Conservation (phyloP, 2,113 vertebrate genomes). For the Elgaria multicarinata region DNA sequence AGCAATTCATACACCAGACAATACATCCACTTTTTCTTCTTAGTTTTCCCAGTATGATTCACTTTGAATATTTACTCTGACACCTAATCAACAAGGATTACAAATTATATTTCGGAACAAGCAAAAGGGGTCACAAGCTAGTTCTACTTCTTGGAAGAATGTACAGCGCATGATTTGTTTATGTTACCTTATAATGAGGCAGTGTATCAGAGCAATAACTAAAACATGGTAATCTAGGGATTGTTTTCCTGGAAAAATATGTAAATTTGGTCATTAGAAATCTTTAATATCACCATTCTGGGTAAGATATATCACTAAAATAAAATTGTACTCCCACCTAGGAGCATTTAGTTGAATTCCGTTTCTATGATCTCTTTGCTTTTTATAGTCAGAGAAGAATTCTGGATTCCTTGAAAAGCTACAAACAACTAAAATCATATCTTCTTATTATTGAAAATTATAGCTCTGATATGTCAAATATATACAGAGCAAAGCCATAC, state of each 20-base stretch:
- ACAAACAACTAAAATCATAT: neutral
- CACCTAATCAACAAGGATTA: neutral
- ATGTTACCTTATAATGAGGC: neutral
- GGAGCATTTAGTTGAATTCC: neutral
- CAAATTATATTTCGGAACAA: neutral
- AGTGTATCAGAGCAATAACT: neutral
- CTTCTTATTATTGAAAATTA: neutral
- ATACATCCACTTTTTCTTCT: slow-evolving; percentile 13
- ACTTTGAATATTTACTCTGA: slow-evolving; percentile 4
- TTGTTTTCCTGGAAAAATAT: neutral
- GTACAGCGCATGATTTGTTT: neutral
- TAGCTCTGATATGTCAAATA: neutral
- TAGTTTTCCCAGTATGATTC: neutral
- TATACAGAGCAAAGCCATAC: neutral
- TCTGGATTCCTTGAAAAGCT: neutral
- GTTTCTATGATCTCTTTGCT: neutral
- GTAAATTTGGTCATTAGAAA: neutral
- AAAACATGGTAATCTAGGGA: neutral
- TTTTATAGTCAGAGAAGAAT: neutral
- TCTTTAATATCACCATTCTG: neutral
- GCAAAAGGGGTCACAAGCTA: neutral
- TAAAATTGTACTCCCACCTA: neutral
- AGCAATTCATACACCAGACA: neutral
- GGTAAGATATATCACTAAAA: neutral
- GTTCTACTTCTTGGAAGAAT: slow-evolving; percentile 1